These are phyloP conservation scores for Ichneumoninae sp. DNA, from an alignment of 2,888 invertebrate genomes.

Conservation along the genomic window DNA sequence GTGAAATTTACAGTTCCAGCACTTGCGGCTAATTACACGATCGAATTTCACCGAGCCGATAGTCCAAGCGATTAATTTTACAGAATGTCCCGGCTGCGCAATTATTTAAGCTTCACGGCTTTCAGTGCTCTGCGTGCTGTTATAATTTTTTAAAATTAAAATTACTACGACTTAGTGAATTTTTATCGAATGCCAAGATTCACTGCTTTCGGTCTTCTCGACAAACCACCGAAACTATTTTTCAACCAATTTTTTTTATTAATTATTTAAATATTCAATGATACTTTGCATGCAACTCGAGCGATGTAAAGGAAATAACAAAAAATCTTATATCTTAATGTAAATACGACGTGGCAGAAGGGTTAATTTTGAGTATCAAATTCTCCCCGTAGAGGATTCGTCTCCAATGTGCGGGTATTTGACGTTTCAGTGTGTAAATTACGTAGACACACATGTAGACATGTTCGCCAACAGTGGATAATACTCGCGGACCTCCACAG, in stretches of 20 bases:
- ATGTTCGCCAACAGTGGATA: constrained; percentile 22
- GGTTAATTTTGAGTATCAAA: neutral
- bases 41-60: neutral
- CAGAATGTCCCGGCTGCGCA: neutral
- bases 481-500: constrained; percentile 30
- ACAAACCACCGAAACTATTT: no score
- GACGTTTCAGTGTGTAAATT: neutral
- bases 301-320: neutral
- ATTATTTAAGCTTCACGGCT: neutral
- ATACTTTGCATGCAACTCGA: no score
- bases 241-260: no score
- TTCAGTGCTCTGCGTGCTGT: neutral
- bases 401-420: neutral
- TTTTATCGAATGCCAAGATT: neutral
- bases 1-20: neutral
- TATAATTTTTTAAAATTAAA: neutral
- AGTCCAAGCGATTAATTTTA: no score
- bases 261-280: no score
- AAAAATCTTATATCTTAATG: neutral
- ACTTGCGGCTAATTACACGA: neutral
- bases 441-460: neutral
- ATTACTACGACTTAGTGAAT: neutral
- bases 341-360: neutral
- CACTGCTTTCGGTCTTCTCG: neutral
- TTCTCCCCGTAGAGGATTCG: neutral